Evolutionary conservation across 2,113 vertebrate species (phyloP).

Genomic region (Cynopterus brachyotis): DNA sequence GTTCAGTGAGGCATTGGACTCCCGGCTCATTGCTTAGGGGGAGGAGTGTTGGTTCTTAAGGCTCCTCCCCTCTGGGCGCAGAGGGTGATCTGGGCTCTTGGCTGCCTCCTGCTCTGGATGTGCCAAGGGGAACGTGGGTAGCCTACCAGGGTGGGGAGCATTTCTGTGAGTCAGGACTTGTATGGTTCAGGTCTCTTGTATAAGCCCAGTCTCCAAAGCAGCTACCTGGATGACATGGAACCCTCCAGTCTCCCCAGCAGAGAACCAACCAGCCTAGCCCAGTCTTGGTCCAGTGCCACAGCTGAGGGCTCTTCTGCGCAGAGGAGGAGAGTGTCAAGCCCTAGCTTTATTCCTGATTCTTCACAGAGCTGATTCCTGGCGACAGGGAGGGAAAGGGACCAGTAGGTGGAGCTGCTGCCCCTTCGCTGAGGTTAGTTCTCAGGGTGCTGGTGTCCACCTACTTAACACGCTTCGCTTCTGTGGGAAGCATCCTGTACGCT

Average conservation of each 20-base stretch:
- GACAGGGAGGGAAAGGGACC: conserved; percentile 50
- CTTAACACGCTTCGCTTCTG: neutral
- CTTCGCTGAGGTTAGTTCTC: conserved; percentile 25
- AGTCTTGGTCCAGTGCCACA: neutral
- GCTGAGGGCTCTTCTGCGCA: neutral
- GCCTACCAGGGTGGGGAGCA: neutral
- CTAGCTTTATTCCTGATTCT: neutral
- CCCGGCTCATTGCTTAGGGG: neutral
- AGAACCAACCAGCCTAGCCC: neutral
- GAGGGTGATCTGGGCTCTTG: neutral
- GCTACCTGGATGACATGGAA: neutral
- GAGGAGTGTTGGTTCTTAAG: neutral
- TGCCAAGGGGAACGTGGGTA: neutral
- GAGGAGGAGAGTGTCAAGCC: neutral
- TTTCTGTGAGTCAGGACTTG: neutral
- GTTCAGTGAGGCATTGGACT: neutral
- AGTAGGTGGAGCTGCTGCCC: conserved; percentile 80
- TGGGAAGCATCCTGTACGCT: neutral
- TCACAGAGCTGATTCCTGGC: neutral
- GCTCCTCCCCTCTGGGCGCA: neutral
- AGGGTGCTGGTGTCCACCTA: neutral
- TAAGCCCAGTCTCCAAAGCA: neutral
- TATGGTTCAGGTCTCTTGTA: neutral
- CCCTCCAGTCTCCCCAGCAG: neutral
- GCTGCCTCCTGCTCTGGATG: neutral